Percentiles rank a stretch among this genome's conserved stretches.
Evolutionary conservation across 1,140 invertebrate species (phyloP).

Genomic region (Drosophila ogumai): DNA sequence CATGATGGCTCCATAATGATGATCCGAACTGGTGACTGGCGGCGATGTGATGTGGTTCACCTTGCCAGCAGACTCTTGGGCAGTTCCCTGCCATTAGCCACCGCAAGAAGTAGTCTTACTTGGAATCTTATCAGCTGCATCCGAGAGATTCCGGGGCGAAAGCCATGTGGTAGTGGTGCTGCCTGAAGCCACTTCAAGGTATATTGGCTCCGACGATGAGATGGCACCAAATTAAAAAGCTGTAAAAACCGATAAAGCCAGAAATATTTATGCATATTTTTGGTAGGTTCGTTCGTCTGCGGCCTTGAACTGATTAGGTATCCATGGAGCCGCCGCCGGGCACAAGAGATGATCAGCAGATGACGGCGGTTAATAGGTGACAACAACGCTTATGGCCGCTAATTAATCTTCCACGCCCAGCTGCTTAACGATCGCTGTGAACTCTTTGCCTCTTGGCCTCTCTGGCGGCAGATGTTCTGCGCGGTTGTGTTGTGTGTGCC

Average conservation of each 20-base stretch:
- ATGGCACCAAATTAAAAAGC: constrained; percentile 41
- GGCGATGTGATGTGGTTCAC: neutral
- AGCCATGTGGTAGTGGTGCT: neutral
- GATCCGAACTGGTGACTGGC: neutral
- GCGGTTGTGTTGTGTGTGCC: neutral
- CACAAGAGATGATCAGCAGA: neutral
- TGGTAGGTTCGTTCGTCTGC: constrained; percentile 38
- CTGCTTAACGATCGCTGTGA: constrained; percentile 25
- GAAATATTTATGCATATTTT: constrained; percentile 47
- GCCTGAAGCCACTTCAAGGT: constrained; percentile 7
- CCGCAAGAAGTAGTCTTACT: neutral
- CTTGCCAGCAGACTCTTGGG: constrained; percentile 4
- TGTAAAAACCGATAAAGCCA: constrained; percentile 33
- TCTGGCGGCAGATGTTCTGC: constrained; percentile 53
- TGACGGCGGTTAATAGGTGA: constrained; percentile 26
- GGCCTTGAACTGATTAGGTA: constrained; percentile 75
- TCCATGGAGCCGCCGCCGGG: neutral
- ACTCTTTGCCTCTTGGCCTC: constrained; percentile 20
- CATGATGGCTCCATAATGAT: neutral
- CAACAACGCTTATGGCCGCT: constrained; percentile 35
- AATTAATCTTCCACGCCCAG: constrained; percentile 51
- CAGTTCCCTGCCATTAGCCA: constrained; percentile 7
- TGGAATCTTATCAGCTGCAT: neutral
- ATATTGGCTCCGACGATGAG: neutral
- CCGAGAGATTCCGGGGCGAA: neutral